These are phyloP conservation scores for Trisateles emortualis DNA, from an alignment of 2,888 invertebrate genomes.

Conservation along the genomic window DNA sequence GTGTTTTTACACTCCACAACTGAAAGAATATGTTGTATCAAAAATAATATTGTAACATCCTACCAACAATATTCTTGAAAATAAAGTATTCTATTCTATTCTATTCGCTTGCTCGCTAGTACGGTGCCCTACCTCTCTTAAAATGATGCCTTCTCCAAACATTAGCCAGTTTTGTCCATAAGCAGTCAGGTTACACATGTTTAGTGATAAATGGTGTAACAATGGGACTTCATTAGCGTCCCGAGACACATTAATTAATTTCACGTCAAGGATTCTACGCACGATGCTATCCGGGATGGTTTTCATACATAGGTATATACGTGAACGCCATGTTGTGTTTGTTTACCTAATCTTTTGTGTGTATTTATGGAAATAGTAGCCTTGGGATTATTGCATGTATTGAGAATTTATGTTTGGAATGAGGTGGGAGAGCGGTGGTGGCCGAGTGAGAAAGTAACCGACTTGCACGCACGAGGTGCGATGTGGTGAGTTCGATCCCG, in stretches of 20 bases:
- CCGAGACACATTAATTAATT: slow-evolving; percentile 72
- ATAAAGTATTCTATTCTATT: too few relatives aligned
- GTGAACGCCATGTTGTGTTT: background rate
- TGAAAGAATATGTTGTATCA: too few relatives aligned
- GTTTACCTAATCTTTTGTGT: background rate
- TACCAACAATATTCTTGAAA: background rate
- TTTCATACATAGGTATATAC: background rate
- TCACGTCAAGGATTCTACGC: slow-evolving; percentile 46
- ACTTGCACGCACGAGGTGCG: too few relatives aligned
- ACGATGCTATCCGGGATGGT: slow-evolving; percentile 9
- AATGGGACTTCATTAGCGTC: slow-evolving; percentile 75
- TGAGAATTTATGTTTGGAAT: too few relatives aligned
- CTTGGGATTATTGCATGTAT: too few relatives aligned
- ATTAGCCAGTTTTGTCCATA: background rate
- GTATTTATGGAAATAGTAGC: background rate
- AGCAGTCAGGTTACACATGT: slow-evolving; percentile 63
- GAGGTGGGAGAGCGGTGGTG: too few relatives aligned
- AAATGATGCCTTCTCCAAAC: background rate
- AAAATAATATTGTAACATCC: too few relatives aligned
- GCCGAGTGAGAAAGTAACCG: too few relatives aligned
- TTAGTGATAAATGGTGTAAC: slow-evolving; percentile 72
- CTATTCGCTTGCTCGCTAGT: too few relatives aligned
- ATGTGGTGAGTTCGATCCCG: too few relatives aligned
- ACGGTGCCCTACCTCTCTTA: too few relatives aligned
- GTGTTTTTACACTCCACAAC: too few relatives aligned